phyloP scores from a whole-genome alignment of 2,113 vertebrate genomes.

The Crotalus viridis region DNA sequence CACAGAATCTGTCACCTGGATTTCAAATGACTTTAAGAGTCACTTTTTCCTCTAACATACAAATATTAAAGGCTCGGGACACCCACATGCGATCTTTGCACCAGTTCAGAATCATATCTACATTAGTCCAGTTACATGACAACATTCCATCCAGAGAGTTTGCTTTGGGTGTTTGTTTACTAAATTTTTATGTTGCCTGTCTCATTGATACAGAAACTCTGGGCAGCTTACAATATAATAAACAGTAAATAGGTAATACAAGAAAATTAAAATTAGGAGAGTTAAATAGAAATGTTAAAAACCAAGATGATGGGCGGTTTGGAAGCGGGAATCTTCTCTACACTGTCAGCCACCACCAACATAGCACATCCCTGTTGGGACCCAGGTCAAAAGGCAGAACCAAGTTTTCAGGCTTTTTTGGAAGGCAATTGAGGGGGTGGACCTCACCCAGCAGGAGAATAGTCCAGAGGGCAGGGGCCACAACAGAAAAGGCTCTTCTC shows the following conservation, averaged over 20 bases:
- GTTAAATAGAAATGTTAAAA: neutral
- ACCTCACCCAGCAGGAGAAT: neutral
- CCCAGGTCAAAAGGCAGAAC: neutral
- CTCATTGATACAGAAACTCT: neutral
- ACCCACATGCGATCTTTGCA: neutral
- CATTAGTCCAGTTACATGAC: neutral
- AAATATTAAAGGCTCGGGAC: neutral
- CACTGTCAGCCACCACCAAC: neutral
- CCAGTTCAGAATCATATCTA: neutral
- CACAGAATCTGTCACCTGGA: neutral
- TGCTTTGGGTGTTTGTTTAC: neutral
- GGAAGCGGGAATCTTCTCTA: neutral
- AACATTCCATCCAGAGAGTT: neutral
- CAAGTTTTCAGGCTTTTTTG: neutral
- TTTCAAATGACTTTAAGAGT: neutral
- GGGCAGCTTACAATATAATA: neutral
- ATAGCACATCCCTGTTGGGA: neutral
- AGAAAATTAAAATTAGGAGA: neutral
- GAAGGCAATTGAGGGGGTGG: neutral
- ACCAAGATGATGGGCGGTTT: neutral
- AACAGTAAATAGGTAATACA: neutral
- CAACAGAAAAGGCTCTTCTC: neutral
- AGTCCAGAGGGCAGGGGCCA: neutral
- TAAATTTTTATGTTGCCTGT: neutral
- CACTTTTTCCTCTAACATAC: neutral